Evolutionary conservation across 2,113 vertebrate species (phyloP), one percentile per base, ranked within the genome.

Genomic region (Lepisosteus osseus): DNA sequence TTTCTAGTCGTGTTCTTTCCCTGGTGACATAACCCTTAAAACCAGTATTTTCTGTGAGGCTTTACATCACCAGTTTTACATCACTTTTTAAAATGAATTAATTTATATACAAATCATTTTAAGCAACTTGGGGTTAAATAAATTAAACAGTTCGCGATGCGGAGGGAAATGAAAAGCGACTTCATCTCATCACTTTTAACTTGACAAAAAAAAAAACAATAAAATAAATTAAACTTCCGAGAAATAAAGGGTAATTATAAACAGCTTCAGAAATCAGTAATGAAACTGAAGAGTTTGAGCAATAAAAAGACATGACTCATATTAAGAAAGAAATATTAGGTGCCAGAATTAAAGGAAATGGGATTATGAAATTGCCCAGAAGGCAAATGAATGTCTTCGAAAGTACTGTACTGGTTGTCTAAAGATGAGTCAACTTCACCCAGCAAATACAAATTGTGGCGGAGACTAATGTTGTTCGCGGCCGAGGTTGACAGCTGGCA

Each of bases 341-440:
- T 77, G 80, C 78, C 73, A 68, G 73, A 81, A 85, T 69, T 77
- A 74, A 80, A 84, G 85, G 83, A 89, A 90, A 89, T 84, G 84
- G 82, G 87, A 89, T 90, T 88, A 87, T 85, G 85, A 88, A 84
- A 85, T 80, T 80, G 77, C 59, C 78, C 89, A 74, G 65, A 54
- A 78, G 85, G 84, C 82, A 79, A 83, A 84, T 84, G 79, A 82
- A 85, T 80, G 81, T 84, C 80, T 85, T 77, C 81, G 71, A 87
- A 80, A 79, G 78, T 80, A 74, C 77, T 71, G 78, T 80, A 74
- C 77, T 71, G 73, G 80, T 74, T 77, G 76, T 77, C 84, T 79
- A 86, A 77, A 73, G 78, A 88, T 86, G 82, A 87, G 80, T 88
- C 81, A 79, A 71, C 67, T 65, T 57, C 76, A 79, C 54, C 61